Evolutionary conservation across 1,140 invertebrate genomes (phyloP), one percentile per base, ranked within the genome.

Genomic region (Probaryconus sp.): DNA sequence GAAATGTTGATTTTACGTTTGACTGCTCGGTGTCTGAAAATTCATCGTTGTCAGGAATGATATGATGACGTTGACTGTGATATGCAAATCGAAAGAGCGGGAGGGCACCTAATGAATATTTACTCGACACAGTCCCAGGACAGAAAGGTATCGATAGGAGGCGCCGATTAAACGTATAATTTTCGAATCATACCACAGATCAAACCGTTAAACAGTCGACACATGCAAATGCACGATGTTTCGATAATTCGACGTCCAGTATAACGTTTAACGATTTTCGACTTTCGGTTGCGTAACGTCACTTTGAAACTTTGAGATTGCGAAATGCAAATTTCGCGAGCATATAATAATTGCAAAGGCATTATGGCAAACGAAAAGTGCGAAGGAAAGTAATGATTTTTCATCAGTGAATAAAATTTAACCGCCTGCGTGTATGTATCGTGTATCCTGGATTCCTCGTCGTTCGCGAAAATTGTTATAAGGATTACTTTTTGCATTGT

Each of bases 141-240:
- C 63, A 78, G 72, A 80, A 72, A 75, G 69, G 69, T 74, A 82
- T 80, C 76, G 73, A 76, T 77, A 60, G 58, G 47, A 71, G 60
- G 61, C 78, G 73, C 64, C 84, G 81, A 87, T 87, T 84, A 83
- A 83, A 84, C 73, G 85, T 83, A 87, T 87, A 87, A 86, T 86
- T 87, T 80, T 86, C 82, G 77, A 86, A 87, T 86, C 82, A 83
- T 83, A 80, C 61, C 56, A 37, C 30, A 78, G 72, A 83, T 82
- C 76, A 81, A 84, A 84, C 83, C 77, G 75, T 79, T 83, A 81
- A 83, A 85, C 76, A 83, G 74, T 83, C 77, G 75, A 70, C 63
- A 43, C 68, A 79, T 82, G 78, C 74, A 80, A 85, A 83, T 82
- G 48, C 43, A 61, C 45, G 17, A 58, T 31, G 37, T 68, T 65